These are phyloP conservation scores for Conomelus anceps DNA, from an alignment of 2,888 invertebrate species.

Conservation along the genomic window DNA sequence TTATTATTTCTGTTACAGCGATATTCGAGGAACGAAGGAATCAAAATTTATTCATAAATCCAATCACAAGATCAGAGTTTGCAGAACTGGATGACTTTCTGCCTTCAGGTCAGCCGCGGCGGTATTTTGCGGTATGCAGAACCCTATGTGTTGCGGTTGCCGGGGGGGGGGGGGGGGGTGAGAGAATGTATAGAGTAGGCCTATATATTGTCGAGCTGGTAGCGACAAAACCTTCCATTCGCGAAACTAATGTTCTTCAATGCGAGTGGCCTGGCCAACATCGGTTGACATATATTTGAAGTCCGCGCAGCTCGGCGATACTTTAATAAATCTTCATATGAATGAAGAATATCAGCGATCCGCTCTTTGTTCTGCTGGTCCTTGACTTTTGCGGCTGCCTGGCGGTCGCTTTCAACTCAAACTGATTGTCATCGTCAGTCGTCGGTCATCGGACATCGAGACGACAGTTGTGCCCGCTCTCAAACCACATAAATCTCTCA, in stretches of 20 bases:
- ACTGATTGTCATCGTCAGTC: not conserved
- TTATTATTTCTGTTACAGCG: not conserved
- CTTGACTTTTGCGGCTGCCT: too few species aligned
- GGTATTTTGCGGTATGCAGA: not conserved
- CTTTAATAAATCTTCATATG: not conserved
- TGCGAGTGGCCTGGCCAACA: not conserved
- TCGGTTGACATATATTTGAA: not conserved
- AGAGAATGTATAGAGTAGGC: too few species aligned
- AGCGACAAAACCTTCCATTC: not conserved
- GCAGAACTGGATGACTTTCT: not conserved
- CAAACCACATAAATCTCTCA: not conserved
- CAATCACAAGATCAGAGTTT: not conserved
- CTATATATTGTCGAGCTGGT: not conserved
- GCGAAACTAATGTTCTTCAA: not conserved
- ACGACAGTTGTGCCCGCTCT: not conserved
- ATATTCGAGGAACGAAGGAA: not conserved
- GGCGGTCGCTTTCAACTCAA: not conserved
- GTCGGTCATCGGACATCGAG: not conserved
- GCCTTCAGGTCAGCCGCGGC: too few species aligned
- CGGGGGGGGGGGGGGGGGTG: not conserved
- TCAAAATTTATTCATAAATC: not conserved
- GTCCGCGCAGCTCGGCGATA: not conserved
- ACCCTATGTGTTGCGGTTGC: too few species aligned
- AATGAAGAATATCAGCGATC: not conserved
- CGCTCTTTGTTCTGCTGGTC: not conserved